phyloP scores from a whole-genome alignment of 92 coral and sea anemone species.

The Paramuricea clavata region DNA sequence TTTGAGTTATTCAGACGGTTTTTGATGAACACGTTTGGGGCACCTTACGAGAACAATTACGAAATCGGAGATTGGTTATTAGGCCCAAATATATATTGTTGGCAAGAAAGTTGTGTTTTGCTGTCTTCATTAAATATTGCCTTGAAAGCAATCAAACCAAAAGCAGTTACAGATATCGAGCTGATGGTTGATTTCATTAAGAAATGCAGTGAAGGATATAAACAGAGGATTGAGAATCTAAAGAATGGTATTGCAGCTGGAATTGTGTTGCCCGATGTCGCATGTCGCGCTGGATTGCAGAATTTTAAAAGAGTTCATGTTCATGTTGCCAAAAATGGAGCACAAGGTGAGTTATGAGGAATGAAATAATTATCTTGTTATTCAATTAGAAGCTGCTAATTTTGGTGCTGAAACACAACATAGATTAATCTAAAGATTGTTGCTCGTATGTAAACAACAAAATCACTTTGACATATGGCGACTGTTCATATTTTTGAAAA shows the following conservation, averaged over 20 bases:
- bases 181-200: conserved; percentile 66
- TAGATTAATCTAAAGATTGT: not conserved
- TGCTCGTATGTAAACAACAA: not conserved
- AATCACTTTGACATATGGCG: not conserved
- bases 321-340: conserved; percentile 59
- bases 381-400: conserved; percentile 6
- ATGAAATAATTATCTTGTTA: not conserved
- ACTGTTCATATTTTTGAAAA: no score
- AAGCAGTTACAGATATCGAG: conserved; percentile 71
- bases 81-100: conserved; percentile 91
- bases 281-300: conserved; percentile 81
- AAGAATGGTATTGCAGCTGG: conserved; percentile 83
- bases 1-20: conserved; percentile 77
- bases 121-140: conserved; percentile 58
- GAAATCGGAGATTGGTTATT: conserved; percentile 94
- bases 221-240: conserved; percentile 71
- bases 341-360: not conserved
- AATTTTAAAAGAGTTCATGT: conserved; percentile 64
- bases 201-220: conserved; percentile 70
- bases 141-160: conserved; percentile 49
- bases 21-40: conserved; percentile 74
- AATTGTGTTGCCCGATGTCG: conserved; percentile 85
- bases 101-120: conserved; percentile 66
- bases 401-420: not conserved
- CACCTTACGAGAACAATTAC: conserved; percentile 82